These are phyloP conservation scores for Pachypanchax playfairii DNA, from an alignment of 2,113 vertebrate species.

Conservation along the genomic window DNA sequence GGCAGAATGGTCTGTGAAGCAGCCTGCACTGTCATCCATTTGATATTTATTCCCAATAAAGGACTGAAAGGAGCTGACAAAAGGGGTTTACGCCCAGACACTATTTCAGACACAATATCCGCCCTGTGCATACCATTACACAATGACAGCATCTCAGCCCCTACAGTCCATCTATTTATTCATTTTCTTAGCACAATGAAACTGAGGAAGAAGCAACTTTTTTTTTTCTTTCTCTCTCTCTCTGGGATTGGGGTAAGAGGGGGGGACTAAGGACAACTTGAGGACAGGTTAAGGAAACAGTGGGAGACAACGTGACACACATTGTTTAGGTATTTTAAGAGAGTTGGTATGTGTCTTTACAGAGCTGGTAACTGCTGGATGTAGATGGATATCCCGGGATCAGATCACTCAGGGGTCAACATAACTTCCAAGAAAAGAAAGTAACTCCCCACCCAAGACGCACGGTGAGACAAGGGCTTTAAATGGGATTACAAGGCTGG, in stretches of 20 bases:
- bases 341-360: slow-evolving; percentile 41
- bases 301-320: slow-evolving; percentile 50
- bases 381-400: slow-evolving; percentile 53
- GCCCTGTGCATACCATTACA: slow-evolving; percentile 80
- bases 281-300: slow-evolving; percentile 63
- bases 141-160: slow-evolving; percentile 73
- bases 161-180: slow-evolving; percentile 71
- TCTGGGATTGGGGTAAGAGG: neutral
- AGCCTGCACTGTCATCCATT: slow-evolving; percentile 56
- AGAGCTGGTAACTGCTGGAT: slow-evolving; percentile 46
- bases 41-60: slow-evolving; percentile 75
- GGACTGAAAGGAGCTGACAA: slow-evolving; percentile 80
- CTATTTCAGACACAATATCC: slow-evolving; percentile 85
- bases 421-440: slow-evolving; percentile 38
- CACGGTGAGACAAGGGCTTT: slow-evolving; percentile 37
- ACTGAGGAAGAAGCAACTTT: slow-evolving; percentile 66
- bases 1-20: slow-evolving; percentile 35
- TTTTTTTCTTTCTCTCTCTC: slow-evolving; percentile 29
- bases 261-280: slow-evolving; percentile 60
- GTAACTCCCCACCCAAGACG: slow-evolving; percentile 48
- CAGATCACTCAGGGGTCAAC: slow-evolving; percentile 68
- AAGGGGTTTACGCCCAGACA: slow-evolving; percentile 83
- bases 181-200: slow-evolving; percentile 66
- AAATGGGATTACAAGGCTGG: slow-evolving; percentile 50
- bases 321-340: slow-evolving; percentile 51